Evolutionary conservation across 2,113 vertebrate genomes (phyloP), one percentile per base, ranked within the genome.

Genomic region (rabbit (Oryctolagus cuniculus)): DNA sequence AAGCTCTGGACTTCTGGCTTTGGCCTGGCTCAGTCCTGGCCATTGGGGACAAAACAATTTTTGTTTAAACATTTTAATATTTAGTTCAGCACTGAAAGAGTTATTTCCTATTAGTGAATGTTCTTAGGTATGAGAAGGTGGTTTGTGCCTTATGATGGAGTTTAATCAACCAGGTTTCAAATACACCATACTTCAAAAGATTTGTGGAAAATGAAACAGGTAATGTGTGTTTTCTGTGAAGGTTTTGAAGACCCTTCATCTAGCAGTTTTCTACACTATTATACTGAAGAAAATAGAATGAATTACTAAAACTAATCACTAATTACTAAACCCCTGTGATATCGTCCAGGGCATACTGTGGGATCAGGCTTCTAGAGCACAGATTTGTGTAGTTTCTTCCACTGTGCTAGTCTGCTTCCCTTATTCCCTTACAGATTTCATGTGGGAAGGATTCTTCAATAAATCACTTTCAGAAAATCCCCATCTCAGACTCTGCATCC

Each of bases 121-220:
- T 66, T 21, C 34, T 91, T 29, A 24, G 53, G 44, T 53, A 84
- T 8, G 24, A 21, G 22, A 61, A 64, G 77, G 3, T 73, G 1
- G 31, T 82, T 79, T 70, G 19, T 81, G 15, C 36, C 29, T 24
- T 19, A 19, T 67, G 27, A 75, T 67, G 31, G 36, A 6, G 17
- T 87, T 93, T 81, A 75, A 74, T 74, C 29, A 49, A 53, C 3
- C 12, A 61, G 61, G 12, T 55, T 95, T 64, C 31, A 94, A 93
- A 74, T 63, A 84, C 9, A 17, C 19, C 13, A 66, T 58, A 58
- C 55, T 58, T 58, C 55, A 16, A 58, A 58, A 58, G 1, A 58
- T 58, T 58, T 58, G 55, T 58, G 55, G 55, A 58, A 58, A 58
- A 58, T 58, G 55, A 58, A 58, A 58, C 19, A 58, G 19, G 19